These are phyloP conservation scores for Panulirus ornatus DNA, from an alignment of 1,140 invertebrate species.

Conservation along the genomic window DNA sequence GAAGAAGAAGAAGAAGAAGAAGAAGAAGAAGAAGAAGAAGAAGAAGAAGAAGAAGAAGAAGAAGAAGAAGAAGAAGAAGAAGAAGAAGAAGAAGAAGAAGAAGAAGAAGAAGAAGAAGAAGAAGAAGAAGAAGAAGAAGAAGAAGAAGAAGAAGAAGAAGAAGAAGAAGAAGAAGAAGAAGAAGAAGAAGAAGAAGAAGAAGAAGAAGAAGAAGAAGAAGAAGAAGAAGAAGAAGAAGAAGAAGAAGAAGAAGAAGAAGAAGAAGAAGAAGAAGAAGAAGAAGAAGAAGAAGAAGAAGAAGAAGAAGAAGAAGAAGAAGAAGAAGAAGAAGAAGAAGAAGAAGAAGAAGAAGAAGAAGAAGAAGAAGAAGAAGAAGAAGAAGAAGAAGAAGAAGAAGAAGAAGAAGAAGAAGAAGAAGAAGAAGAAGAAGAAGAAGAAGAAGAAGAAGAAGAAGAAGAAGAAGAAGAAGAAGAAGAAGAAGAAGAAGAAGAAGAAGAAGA, in stretches of 20 bases:
- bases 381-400: conserved; percentile 9
- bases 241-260: conserved; percentile 9
- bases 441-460: conserved; percentile 9
- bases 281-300: conserved; percentile 10
- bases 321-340: conserved; percentile 9
- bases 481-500: conserved; percentile 9
- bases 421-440: conserved; percentile 9
- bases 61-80: not conserved
- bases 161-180: conserved; percentile 10
- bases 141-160: conserved; percentile 9
- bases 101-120: not conserved
- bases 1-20: no score
- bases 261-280: conserved; percentile 9
- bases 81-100: not conserved
- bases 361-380: conserved; percentile 9
- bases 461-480: conserved; percentile 10
- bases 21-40: not conserved
- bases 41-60: not conserved
- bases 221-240: conserved; percentile 10
- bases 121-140: conserved; percentile 22
- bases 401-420: conserved; percentile 10
- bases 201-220: conserved; percentile 9
- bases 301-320: conserved; percentile 9
- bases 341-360: conserved; percentile 10
- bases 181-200: conserved; percentile 9